Conservation (phyloP, 1,140 invertebrate genomes). For the Carcinoscorpius rotundicauda region DNA sequence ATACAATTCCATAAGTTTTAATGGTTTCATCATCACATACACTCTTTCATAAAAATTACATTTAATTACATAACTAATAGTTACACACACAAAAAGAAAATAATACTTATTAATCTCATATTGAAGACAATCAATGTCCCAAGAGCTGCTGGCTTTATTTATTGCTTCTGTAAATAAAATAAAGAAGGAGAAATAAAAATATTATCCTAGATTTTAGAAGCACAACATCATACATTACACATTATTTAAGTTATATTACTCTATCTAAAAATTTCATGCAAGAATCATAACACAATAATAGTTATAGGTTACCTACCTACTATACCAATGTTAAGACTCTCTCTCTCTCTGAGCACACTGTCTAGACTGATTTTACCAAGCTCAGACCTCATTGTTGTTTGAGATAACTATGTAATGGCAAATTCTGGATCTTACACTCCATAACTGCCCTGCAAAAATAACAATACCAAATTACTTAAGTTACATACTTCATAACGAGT, state of each 20-base stretch:
- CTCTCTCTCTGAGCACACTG: slow-evolving; percentile 92
- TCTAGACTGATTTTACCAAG: slow-evolving; percentile 96
- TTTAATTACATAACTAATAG: too few relatives aligned
- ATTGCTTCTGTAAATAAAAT: slow-evolving; percentile 54
- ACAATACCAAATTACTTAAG: slow-evolving; percentile 1
- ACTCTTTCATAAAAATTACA: too few relatives aligned
- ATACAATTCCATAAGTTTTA: too few relatives aligned
- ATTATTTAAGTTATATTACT: background rate
- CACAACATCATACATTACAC: background rate
- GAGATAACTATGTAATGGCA: slow-evolving; percentile 95
- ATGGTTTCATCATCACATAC: too few relatives aligned
- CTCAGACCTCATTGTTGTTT: slow-evolving; percentile 98
- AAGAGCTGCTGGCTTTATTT: slow-evolving; percentile 94
- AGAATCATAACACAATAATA: background rate
- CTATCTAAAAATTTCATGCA: background rate
- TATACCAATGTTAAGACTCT: slow-evolving; percentile 88
- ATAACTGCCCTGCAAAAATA: slow-evolving; percentile 61
- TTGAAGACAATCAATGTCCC: slow-evolving; percentile 93
- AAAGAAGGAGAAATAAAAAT: slow-evolving; percentile 9
- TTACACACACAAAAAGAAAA: background rate
- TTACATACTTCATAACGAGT: too few relatives aligned
- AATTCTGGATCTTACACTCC: slow-evolving; percentile 99
- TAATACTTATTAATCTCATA: slow-evolving; percentile 84
- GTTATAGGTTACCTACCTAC: slow-evolving; percentile 43
- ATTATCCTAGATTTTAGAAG: background rate